Evolutionary conservation across 2,888 invertebrate genomes (phyloP), one percentile per base, ranked within the genome.

Genomic region (Podotricha telesiphe): DNA sequence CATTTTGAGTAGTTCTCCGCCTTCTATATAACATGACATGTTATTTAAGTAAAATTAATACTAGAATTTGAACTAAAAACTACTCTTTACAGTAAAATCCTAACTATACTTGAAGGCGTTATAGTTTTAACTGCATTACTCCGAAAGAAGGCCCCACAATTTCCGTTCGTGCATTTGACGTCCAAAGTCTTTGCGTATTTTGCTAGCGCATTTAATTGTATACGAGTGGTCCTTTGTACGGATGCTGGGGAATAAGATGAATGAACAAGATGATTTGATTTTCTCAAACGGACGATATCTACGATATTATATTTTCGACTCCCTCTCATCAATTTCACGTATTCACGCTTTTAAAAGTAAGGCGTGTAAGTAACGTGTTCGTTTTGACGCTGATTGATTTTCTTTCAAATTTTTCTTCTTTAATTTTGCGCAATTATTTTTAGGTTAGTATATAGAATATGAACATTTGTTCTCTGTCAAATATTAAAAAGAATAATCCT

Each of bases 111-210:
- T 47, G 28, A 28, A 28, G 28, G 28, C 28, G 37, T 13, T 34
- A n/a, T n/a, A n/a, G n/a, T n/a, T n/a, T n/a, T n/a, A 19, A 19
- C 48, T 15, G 28, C 48, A 37, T 19, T 17, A 48, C 10, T 8
- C 1, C 20, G 34, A 48, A 75, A 76, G 71, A 74, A 82, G 84
- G 84, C 82, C 82, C 77, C 76, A 85, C 84, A 87, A 87, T 87
- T 87, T 87, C 88, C 86, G 74, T 71, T 78, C 74, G 78, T 87
- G 87, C 83, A 80, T 82, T 79, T 87, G 87, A 87, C 87, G 74
- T 68, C 55, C 56, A 62, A 58, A 73, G 73, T 75, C 77, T 77
- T 77, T 76, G 75, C 69, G 69, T 69, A 67, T 65, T 58, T 70
- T 22, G 62, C 17, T 62, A 48, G 34, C 71, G 73, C 68, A 70